Conservation (phyloP, 2,113 vertebrate genomes). For the Lagopus leucura region DNA sequence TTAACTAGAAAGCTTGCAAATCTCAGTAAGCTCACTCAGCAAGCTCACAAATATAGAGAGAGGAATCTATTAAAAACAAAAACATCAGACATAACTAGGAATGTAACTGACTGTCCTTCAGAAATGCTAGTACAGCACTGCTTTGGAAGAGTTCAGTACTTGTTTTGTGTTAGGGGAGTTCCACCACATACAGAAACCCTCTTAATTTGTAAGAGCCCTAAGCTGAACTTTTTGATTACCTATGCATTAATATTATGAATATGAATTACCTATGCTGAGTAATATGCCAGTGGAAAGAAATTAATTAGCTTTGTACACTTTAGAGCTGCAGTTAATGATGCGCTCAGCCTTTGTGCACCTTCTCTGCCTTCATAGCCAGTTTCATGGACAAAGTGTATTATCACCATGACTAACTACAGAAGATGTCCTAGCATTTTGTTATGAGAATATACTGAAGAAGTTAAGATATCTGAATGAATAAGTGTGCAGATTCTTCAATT, state of each 20-base stretch:
- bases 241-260: neutral
- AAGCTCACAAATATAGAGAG: neutral
- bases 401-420: neutral
- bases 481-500: neutral
- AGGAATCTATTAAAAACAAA: neutral
- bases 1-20: neutral
- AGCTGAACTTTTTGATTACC: neutral
- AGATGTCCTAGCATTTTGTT: neutral
- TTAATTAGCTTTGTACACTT: neutral
- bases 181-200: fast-evolving
- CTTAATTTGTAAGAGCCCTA: neutral
- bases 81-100: neutral
- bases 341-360: neutral
- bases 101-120: neutral
- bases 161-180: neutral
- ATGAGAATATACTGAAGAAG: neutral
- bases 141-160: neutral
- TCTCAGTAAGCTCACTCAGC: neutral
- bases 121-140: neutral
- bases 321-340: neutral
- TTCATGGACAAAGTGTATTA: neutral
- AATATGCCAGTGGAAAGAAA: neutral
- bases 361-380: neutral
- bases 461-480: neutral
- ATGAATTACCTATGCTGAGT: neutral